phyloP scores from a whole-genome alignment of 64 coral and sea anemone species.

The Stichodactyla helianthus region DNA sequence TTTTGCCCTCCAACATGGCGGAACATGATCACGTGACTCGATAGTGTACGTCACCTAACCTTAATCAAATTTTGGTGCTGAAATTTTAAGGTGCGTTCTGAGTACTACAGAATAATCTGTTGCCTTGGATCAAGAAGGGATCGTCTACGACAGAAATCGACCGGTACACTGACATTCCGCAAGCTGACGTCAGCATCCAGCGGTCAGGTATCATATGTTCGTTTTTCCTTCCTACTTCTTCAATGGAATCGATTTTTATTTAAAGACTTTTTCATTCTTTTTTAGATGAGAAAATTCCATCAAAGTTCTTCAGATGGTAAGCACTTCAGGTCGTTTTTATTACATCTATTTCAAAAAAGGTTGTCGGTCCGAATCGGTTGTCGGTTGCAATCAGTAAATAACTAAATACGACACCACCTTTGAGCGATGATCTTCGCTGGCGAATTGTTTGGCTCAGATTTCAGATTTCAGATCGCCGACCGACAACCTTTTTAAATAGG shows the following conservation, averaged over 20 bases:
- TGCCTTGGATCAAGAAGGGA: constrained; percentile 69
- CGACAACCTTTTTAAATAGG: too few species aligned
- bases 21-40: neutral
- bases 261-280: neutral
- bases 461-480: too few species aligned
- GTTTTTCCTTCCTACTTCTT: neutral
- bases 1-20: neutral
- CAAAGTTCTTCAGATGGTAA: neutral
- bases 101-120: constrained; percentile 71
- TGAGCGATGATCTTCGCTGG: too few species aligned
- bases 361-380: too few species aligned
- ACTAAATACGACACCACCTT: too few species aligned
- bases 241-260: neutral
- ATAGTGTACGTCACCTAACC: too few species aligned
- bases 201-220: neutral
- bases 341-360: too few species aligned
- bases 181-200: neutral
- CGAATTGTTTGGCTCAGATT: too few species aligned
- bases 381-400: too few species aligned
- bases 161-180: constrained; percentile 1
- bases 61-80: neutral
- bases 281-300: neutral
- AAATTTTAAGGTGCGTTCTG: constrained; percentile 44
- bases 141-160: constrained; percentile 32
- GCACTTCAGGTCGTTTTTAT: neutral